Evolutionary conservation across 1,140 invertebrate species (phyloP), one percentile per base, ranked within the genome.

Genomic region (Leptinotarsa texana): DNA sequence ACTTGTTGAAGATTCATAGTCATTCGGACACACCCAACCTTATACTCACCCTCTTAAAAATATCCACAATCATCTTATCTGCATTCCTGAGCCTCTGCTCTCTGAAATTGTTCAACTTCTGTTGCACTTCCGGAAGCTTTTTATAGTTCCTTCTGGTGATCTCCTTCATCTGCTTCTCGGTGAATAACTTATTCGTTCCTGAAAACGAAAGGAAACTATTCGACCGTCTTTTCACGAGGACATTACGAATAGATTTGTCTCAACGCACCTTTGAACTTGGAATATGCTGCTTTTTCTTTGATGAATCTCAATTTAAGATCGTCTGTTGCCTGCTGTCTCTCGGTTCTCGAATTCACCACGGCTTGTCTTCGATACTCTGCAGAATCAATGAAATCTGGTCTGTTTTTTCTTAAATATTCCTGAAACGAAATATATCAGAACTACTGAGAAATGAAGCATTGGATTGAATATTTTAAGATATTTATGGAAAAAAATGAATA

Each of bases 91-190:
- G 76, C 73, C 78, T 75, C 63, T 75, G 75, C 66, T 81, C 74
- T 62, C 75, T 74, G 21, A 80, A 66, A 18, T 79, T 73, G 13
- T 67, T 42, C 11, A 79, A 24, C 72, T 83, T 83, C 48, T 81
- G 69, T 75, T 80, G 78, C 17, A 84, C 80, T 74, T 85, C 84
- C 1, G 82, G 82, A 48, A 83, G 75, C 77, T 83, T 84, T 71
- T 81, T 76, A 66, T 84, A 85, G 69, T 82, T 80, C 74, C 79
- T 77, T 49, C 77, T 80, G 11, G 81, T 85, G 13, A 83, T 80
- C 63, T 81, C 74, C 75, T 81, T 83, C 82, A 85, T 84, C 77
- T 84, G 78, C 68, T 80, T 76, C 21, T 79, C 77, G 6, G 81
- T 76, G 74, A 82, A 84, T 49, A 83, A 72, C 22, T 79, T 81